Evolutionary conservation across 2,113 vertebrate genomes (phyloP).

Genomic region (Pheucticus melanocephalus): DNA sequence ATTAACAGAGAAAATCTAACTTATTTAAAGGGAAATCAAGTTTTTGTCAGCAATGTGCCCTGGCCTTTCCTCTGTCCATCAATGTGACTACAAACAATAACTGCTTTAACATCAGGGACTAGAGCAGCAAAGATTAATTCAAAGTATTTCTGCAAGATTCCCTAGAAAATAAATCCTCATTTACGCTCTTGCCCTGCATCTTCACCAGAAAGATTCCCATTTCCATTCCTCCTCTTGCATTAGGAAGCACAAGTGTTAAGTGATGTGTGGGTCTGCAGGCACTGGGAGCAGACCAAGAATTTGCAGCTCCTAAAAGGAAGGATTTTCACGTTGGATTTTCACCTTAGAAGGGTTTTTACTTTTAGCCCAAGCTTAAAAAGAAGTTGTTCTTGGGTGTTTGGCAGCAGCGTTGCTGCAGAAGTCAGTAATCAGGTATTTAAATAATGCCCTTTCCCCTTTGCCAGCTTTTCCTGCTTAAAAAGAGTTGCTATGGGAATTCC

Average conservation of each 20-base stretch:
- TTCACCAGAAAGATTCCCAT: not conserved
- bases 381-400: not conserved
- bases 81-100: not conserved
- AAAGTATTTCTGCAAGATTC: not conserved
- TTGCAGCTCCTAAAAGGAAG: not conserved
- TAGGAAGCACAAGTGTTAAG: not conserved
- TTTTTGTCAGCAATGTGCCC: not conserved
- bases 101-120: not conserved
- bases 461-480: not conserved
- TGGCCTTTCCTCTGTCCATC: not conserved
- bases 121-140: not conserved
- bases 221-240: not conserved
- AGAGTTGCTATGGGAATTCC: slow-evolving; percentile 31
- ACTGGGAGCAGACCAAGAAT: not conserved
- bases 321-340: not conserved
- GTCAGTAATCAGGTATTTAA: not conserved
- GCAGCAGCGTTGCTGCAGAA: not conserved
- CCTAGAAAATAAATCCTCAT: not conserved
- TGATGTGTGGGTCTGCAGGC: not conserved
- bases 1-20: not conserved
- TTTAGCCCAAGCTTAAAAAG: not conserved
- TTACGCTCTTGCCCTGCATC: not conserved
- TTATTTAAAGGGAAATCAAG: not conserved
- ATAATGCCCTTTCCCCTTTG: slow-evolving; percentile 25
- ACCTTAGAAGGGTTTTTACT: not conserved